phyloP scores from a whole-genome alignment of 2,888 invertebrate genomes.

The Agrotis clavis region DNA sequence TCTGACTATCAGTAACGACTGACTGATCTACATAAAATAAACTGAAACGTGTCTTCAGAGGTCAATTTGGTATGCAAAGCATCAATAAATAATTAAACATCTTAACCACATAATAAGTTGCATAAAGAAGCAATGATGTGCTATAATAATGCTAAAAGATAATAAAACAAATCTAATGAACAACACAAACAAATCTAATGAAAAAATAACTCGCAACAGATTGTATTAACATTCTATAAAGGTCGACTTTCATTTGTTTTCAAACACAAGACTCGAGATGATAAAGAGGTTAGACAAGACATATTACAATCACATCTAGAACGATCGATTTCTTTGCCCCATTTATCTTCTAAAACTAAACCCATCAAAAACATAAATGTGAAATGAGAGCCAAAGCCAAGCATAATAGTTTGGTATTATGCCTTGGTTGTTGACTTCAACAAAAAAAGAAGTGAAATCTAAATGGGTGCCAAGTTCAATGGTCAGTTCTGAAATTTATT shows the following conservation, averaged over 20 bases:
- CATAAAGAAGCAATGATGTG: neutral
- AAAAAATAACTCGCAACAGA: neutral
- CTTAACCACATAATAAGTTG: neutral
- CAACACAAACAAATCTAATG: neutral
- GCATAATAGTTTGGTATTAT: too few species aligned
- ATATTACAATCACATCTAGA: conserved; percentile 6
- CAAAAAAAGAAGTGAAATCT: too few species aligned
- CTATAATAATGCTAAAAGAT: neutral
- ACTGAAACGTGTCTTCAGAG: too few species aligned
- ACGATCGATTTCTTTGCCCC: conserved; percentile 11
- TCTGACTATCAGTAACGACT: too few species aligned
- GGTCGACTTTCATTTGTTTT: neutral
- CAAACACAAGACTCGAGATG: neutral
- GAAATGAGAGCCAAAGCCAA: too few species aligned
- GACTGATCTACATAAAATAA: too few species aligned
- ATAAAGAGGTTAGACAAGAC: neutral
- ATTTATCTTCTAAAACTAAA: conserved; percentile 8
- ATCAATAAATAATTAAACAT: neutral
- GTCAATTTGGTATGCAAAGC: neutral
- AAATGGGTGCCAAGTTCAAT: too few species aligned
- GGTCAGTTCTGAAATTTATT: too few species aligned
- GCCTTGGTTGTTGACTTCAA: too few species aligned
- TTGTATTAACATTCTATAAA: neutral
- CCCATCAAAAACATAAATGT: too few species aligned
- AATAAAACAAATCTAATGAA: neutral